Base-by-base conservation (phyloP, 1,140 invertebrate genomes). In the Luehdorfia chinensis region DNA sequence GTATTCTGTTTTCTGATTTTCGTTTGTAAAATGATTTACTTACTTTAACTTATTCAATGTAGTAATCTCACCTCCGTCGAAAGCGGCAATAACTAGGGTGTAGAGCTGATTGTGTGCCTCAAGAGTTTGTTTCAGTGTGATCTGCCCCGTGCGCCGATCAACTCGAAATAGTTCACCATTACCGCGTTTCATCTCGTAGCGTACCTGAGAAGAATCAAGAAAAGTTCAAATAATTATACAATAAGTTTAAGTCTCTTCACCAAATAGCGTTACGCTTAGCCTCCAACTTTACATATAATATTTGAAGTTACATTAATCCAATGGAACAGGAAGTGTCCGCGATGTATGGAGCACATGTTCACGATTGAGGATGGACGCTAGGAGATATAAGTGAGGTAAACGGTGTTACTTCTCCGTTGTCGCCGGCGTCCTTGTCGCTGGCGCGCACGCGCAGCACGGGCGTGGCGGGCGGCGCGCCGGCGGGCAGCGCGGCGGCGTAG, bases 161-260 rank as follows among this genome's bases (percentile, higher is more conserved):
- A 98, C 93, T 72, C 93, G 94, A 84, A 99, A 98, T 16, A 97
- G 87, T 75, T 96, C 94, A 1, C 95, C 95, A 76, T 96, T 92
- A 11, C 94, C 95, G 60, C 95, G 94, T 53, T 94, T 93, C 56
- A 98, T 88, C 73, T 97, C 95, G 78, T 97, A 98, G 1, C 94
- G 90, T n/a, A 98, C 79, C 75, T 78, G 60, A n/a, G n/a, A n/a
- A n/a, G n/a, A n/a, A n/a, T n/a, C n/a, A n/a, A n/a, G n/a, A n/a
- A n/a, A n/a, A n/a, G n/a, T n/a, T n/a, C n/a, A n/a, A n/a, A n/a
- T n/a, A n/a, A n/a, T n/a, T n/a, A n/a, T n/a, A n/a, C n/a, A n/a
- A n/a, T n/a, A n/a, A n/a, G n/a, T n/a, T n/a, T n/a, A n/a, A n/a
- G n/a, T n/a, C n/a, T n/a, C n/a, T n/a, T n/a, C n/a, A n/a, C n/a